A percentile compares a stretch with the other conserved stretches of the same genome.
phyloP scores from a whole-genome alignment of 2,113 vertebrate species.

The Polypterus senegalus region DNA sequence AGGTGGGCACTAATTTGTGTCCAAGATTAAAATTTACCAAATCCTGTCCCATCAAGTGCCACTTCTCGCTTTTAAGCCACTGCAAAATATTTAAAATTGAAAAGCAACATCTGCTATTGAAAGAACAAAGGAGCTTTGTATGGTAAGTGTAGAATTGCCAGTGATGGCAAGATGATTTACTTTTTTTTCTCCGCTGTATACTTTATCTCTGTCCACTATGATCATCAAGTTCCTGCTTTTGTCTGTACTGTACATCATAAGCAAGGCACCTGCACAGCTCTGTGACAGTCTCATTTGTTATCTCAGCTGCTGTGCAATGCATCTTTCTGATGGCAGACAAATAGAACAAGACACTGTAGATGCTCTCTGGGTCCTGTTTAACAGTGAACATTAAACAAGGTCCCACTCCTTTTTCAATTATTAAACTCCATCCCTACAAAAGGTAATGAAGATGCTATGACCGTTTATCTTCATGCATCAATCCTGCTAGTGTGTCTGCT shows the following conservation, averaged over 20 bases:
- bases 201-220: background rate
- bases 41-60: no score
- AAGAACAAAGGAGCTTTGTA: no score
- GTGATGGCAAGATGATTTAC: background rate
- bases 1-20: no score
- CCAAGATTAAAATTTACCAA: no score
- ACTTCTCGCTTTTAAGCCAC: no score
- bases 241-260: slow-evolving; percentile 5
- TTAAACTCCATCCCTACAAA: background rate
- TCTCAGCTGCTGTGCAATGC: slow-evolving; percentile 3
- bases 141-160: background rate
- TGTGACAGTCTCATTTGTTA: slow-evolving; percentile 2
- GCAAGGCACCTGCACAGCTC: background rate
- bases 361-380: background rate
- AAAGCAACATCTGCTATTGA: no score
- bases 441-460: slow-evolving; percentile 5
- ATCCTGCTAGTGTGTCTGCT: slow-evolving; percentile 2
- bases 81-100: no score
- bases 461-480: background rate
- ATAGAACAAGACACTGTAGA: slow-evolving; percentile 2
- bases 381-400: slow-evolving; percentile 1
- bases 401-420: slow-evolving; percentile 4
- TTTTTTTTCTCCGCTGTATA: background rate
- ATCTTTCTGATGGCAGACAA: slow-evolving; percentile 5
- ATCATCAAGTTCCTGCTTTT: slow-evolving; percentile 4